Percentiles rank a stretch among this genome's conserved stretches.
These are phyloP conservation scores for Apolygus lucorum DNA, from an alignment of 1,140 invertebrate genomes.

Conservation along the genomic window DNA sequence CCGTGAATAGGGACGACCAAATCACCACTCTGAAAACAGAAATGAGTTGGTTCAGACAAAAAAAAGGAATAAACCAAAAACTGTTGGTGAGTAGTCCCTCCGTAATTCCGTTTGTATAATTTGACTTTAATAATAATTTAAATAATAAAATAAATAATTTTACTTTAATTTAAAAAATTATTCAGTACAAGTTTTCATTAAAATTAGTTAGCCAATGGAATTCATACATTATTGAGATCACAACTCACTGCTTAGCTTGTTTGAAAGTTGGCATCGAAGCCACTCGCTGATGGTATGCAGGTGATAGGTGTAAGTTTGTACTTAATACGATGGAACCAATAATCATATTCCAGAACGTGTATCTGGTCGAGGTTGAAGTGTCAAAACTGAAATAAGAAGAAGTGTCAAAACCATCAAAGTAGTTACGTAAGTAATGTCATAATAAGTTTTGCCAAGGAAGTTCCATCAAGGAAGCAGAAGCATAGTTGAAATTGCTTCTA, in stretches of 20 bases:
- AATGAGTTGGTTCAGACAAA: not conserved
- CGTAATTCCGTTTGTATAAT: not conserved
- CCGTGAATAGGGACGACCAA: not conserved
- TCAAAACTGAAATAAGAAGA: not conserved
- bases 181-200: not conserved
- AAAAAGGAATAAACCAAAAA: not conserved
- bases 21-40: not conserved
- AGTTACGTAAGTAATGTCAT: too few relatives aligned
- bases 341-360: not conserved
- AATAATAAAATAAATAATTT: not conserved
- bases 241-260: not conserved
- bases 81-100: not conserved
- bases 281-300: not conserved
- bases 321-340: not conserved
- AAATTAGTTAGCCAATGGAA: not conserved
- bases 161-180: not conserved
- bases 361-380: not conserved
- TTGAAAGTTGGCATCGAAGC: not conserved
- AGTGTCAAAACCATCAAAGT: too few relatives aligned
- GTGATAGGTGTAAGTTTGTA: not conserved
- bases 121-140: not conserved
- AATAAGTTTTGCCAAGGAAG: not conserved
- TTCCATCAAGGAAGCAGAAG: not conserved
- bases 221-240: too few relatives aligned
- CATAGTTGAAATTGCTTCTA: not conserved